Percentiles rank a stretch among this genome's conserved stretches.
Evolutionary conservation across 2,797 vertebrate species (phyloP).

Genomic region (Cetoscarus ocellatus): DNA sequence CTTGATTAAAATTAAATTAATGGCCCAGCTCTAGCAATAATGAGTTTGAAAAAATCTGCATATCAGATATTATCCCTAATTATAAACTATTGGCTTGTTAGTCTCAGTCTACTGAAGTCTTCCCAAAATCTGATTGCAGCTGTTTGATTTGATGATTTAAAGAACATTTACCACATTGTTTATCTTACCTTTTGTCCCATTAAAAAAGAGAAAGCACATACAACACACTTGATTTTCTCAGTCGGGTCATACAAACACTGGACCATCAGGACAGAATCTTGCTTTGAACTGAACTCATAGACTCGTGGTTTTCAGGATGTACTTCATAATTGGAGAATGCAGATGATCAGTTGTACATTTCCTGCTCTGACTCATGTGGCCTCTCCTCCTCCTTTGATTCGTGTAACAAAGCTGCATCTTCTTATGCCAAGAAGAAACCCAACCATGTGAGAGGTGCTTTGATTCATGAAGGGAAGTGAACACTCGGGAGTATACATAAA

Average conservation of each 20-base stretch:
- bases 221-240: neutral
- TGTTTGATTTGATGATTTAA: too few relatives aligned
- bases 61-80: too few relatives aligned
- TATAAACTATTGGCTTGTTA: neutral
- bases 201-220: neutral
- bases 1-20: too few relatives aligned
- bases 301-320: conserved; percentile 18
- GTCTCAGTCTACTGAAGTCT: neutral
- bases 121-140: neutral
- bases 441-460: neutral
- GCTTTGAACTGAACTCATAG: neutral
- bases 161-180: neutral
- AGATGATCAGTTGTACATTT: conserved; percentile 44
- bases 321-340: neutral
- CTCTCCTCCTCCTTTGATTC: neutral
- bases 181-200: neutral
- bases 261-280: neutral
- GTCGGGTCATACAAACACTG: neutral
- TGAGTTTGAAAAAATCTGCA: too few relatives aligned
- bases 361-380: conserved; percentile 4
- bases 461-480: neutral
- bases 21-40: too few relatives aligned
- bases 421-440: conserved; percentile 6
- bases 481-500: neutral
- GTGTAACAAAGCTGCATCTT: conserved; percentile 6